Conservation (phyloP, 2,113 vertebrate species). For the Paradisaea rubra region DNA sequence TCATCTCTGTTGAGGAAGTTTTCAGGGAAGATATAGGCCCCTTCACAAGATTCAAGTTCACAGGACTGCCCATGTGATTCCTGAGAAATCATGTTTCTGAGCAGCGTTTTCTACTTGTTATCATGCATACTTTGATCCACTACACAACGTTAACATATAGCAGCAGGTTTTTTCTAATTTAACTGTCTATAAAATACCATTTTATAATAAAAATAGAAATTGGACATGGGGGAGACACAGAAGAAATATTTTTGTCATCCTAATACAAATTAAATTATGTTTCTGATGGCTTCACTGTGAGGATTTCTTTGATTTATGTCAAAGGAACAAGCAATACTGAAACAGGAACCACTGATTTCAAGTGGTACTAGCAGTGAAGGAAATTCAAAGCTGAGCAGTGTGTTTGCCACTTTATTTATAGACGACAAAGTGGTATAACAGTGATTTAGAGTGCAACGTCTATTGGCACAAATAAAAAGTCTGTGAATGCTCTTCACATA, state of each 20-base stretch:
- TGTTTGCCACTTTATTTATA: not conserved
- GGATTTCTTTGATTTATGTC: not conserved
- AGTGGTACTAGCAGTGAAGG: not conserved
- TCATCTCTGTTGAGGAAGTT: not conserved
- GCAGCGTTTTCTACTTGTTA: not conserved
- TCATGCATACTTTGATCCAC: not conserved
- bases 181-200: not conserved
- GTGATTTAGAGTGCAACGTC: not conserved
- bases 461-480: not conserved
- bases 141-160: not conserved
- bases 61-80: not conserved
- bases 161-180: not conserved
- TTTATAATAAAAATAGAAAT: not conserved
- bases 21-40: not conserved
- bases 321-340: not conserved
- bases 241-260: not conserved
- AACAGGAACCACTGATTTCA: not conserved
- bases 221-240: not conserved
- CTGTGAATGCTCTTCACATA: not conserved
- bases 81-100: not conserved
- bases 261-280: not conserved
- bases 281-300: not conserved
- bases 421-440: not conserved
- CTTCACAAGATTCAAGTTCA: not conserved
- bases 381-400: not conserved